These are phyloP conservation scores for Chaetoderma sp. DNA, from an alignment of 2,888 invertebrate genomes.

Conservation along the genomic window DNA sequence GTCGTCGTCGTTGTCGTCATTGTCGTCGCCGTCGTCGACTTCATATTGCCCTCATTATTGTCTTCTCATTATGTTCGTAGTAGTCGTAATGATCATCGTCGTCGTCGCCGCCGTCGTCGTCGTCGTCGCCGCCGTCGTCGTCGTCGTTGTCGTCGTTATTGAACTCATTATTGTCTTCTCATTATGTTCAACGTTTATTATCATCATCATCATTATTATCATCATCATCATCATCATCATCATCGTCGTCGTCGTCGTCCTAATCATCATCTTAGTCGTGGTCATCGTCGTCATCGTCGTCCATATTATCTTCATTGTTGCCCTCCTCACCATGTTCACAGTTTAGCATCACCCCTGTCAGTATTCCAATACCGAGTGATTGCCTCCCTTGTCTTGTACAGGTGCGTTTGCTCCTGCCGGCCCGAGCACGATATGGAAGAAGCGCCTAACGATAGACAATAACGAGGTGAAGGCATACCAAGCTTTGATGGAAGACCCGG, in stretches of 20 bases:
- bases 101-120: conserved; percentile 14
- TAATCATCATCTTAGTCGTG: no score
- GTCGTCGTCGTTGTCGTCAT: no score
- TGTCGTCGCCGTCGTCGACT: no score
- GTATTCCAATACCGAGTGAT: background rate
- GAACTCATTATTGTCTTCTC: conserved; percentile 19
- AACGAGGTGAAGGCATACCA: conserved; percentile 76
- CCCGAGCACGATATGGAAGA: conserved; percentile 94
- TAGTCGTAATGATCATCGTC: conserved; percentile 11
- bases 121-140: conserved; percentile 22
- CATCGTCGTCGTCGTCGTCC: no score
- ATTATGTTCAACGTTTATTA: background rate
- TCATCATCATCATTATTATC: conserved; percentile 12
- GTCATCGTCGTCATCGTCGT: conserved; percentile 24
- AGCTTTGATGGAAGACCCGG: conserved; percentile 80
- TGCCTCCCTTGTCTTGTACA: no score
- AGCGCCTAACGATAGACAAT: conserved; percentile 76
- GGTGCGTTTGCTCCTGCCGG: conserved; percentile 93
- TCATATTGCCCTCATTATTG: no score
- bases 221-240: conserved; percentile 20
- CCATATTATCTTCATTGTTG: conserved; percentile 17
- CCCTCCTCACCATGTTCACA: conserved; percentile 20
- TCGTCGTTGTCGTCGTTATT: conserved; percentile 13
- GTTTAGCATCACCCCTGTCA: conserved; percentile 6
- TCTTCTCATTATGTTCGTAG: conserved; percentile 14